Percentiles rank a stretch among this genome's conserved stretches.
These are phyloP conservation scores for Cremastinae sp. DNA, from an alignment of 2,888 invertebrate genomes.

Conservation along the genomic window DNA sequence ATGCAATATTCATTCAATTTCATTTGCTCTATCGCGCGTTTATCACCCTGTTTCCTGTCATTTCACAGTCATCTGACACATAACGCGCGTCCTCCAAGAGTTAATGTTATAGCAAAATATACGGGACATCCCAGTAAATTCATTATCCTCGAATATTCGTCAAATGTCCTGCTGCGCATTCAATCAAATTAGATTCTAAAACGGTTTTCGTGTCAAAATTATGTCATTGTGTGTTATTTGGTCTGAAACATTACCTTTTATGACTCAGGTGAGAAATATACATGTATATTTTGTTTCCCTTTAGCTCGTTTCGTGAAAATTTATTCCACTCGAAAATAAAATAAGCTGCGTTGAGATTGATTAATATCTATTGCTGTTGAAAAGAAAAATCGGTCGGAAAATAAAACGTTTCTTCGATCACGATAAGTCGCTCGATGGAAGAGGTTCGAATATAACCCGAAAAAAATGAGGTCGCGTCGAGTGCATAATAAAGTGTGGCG, in stretches of 20 bases:
- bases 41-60: conserved; percentile 7
- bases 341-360: too few species aligned
- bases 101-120: neutral
- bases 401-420: neutral
- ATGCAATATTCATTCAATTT: conserved; percentile 25
- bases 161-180: neutral
- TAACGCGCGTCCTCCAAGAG: neutral
- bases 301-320: too few species aligned
- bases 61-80: neutral
- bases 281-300: too few species aligned
- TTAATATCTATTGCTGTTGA: too few species aligned
- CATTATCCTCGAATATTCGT: neutral
- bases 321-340: too few species aligned
- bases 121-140: neutral
- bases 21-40: conserved; percentile 11
- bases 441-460: neutral
- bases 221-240: too few species aligned
- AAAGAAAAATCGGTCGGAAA: neutral
- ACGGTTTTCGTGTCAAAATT: too few species aligned
- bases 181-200: too few species aligned
- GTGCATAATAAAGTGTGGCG: conserved; percentile 52
- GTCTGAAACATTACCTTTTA: too few species aligned
- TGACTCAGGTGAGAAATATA: neutral
- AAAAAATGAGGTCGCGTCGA: conserved; percentile 1
- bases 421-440: too few species aligned